Base-by-base conservation (phyloP, 2,797 vertebrate species). In the Pygocentrus nattereri region DNA sequence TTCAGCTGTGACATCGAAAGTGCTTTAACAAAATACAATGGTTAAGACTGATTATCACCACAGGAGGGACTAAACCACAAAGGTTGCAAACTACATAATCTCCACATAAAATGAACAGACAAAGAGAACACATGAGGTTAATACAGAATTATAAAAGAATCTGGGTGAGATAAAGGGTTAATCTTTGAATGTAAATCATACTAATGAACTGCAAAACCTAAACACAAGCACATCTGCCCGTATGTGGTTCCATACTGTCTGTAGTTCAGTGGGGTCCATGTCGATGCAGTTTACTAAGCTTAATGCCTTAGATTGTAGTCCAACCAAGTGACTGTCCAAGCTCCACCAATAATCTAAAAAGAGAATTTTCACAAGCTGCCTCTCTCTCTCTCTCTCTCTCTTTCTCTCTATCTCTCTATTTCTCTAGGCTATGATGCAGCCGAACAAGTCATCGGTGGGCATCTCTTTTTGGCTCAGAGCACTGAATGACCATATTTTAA, bases 401-500 rank as follows among this genome's bases (percentile, higher is more conserved):
- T 23, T 21, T 23, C 6, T 8, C 59, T 50, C 15, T 49, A 44
- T 64, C 77, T 25, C 50, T 62, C 76, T 23, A 47, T 75, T 25
- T 44, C 47, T 77, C 69, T n/a, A 8, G 10, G 68, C 54, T 59
- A 49, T 81, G 59, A 47, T 74, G 64, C 73, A 59, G 59, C 73
- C 23, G 18, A 41, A 83, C 76, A 84, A 81, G 84, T 85, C 82
- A 86, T 79, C 56, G 68, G 50, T 47, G 50, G 49, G 81, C 70
- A 78, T 85, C 80, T 83, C 67, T 72, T 84, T 49, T 78, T 78
- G 47, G 56, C 56, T 79, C 47, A 77, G 64, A 80, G 76, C 61
- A 23, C 80, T 86, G 79, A 73, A 82, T 72, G 54, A 74, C 68
- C 80, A 77, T 77, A 77, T 88, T 84, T 83, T 87, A 84, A 76